These are phyloP conservation scores for Eupithecia centaureata DNA, from an alignment of 2,888 invertebrate genomes.

Conservation along the genomic window DNA sequence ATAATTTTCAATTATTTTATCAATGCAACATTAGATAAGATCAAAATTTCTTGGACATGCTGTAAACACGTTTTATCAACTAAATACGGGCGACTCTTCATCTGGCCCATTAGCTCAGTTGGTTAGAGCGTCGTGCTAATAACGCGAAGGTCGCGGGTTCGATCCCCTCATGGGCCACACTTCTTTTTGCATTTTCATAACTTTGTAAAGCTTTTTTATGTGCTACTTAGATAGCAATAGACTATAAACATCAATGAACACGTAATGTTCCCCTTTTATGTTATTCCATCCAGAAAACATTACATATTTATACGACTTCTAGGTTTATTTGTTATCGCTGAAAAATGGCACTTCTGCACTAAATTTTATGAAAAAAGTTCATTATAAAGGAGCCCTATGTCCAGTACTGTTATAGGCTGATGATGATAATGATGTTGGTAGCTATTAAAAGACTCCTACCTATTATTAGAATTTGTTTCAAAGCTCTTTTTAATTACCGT, in stretches of 20 bases:
- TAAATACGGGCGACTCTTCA: not conserved
- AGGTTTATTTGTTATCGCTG: too few relatives aligned
- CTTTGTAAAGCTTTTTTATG: not conserved
- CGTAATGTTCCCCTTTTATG: not conserved
- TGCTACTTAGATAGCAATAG: too few relatives aligned
- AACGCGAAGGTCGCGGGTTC: slow-evolving; percentile 38
- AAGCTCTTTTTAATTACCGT: too few relatives aligned
- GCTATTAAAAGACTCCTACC: too few relatives aligned
- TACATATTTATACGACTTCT: not conserved
- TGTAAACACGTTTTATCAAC: not conserved
- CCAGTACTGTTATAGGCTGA: too few relatives aligned
- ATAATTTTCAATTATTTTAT: too few relatives aligned
- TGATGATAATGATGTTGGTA: too few relatives aligned
- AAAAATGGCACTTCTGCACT: too few relatives aligned
- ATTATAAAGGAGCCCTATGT: too few relatives aligned
- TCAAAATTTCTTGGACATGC: not conserved
- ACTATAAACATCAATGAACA: not conserved
- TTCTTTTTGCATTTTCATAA: slow-evolving; percentile 19
- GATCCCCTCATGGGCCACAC: slow-evolving; percentile 35
- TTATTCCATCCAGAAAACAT: not conserved
- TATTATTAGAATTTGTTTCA: too few relatives aligned
- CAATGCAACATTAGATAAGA: not conserved
- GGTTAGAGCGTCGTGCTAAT: slow-evolving; percentile 37
- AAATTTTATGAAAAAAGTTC: too few relatives aligned
- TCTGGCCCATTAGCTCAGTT: slow-evolving; percentile 38